Evolutionary conservation across 2,888 invertebrate genomes (phyloP).

Genomic region (Bellardia pandia): DNA sequence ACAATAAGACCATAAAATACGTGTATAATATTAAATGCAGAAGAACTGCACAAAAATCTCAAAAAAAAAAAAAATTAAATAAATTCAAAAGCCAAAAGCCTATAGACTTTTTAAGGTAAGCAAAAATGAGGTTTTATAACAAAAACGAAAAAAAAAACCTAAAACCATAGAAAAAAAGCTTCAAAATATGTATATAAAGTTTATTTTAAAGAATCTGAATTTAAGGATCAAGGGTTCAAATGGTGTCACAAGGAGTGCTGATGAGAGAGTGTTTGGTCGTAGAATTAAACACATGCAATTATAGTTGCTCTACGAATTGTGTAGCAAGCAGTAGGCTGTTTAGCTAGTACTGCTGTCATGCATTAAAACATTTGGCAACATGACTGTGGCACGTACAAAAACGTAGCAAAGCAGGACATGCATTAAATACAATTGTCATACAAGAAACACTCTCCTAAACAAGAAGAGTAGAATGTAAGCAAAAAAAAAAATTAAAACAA

Average conservation of each 20-base stretch:
- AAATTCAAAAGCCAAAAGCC: slow-evolving; percentile 64
- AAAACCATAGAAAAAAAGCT: not conserved
- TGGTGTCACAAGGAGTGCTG: slow-evolving; percentile 36
- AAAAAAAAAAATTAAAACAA: not conserved
- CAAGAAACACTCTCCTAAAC: slow-evolving; percentile 6
- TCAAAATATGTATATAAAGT: not conserved
- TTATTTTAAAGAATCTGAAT: slow-evolving; percentile 20
- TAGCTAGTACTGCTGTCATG: not conserved
- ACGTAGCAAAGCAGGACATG: slow-evolving; percentile 42
- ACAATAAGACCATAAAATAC: slow-evolving; percentile 40
- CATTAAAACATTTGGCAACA: slow-evolving; percentile 51
- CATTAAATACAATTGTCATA: slow-evolving; percentile 50
- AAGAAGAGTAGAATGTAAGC: not conserved
- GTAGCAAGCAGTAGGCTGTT: not conserved
- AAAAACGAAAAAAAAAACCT: slow-evolving; percentile 2
- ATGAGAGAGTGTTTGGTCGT: not conserved
- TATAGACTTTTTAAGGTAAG: slow-evolving; percentile 45
- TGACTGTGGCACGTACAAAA: slow-evolving; percentile 47
- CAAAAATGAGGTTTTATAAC: slow-evolving; percentile 45
- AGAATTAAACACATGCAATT: not conserved
- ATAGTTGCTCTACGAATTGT: not conserved
- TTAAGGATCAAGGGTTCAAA: slow-evolving; percentile 54
- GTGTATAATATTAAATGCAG: slow-evolving; percentile 44
- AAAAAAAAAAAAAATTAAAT: slow-evolving; percentile 39
- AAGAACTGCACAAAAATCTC: slow-evolving; percentile 1